Conservation (phyloP, 2,113 vertebrate species). For the Excalfactoria chinensis region DNA sequence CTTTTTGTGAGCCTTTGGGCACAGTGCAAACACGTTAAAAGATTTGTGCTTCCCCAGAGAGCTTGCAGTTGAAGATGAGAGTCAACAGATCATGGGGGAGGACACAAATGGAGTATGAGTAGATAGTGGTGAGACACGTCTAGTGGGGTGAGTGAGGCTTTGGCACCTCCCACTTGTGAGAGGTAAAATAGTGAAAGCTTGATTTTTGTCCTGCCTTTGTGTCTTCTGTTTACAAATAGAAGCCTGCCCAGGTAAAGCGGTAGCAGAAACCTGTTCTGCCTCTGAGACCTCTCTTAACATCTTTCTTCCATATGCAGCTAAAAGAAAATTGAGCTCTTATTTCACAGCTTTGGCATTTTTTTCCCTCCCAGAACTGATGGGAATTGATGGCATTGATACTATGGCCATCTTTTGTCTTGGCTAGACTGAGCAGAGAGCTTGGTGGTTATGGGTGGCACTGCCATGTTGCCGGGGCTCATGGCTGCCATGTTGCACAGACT, state of each 20-base stretch:
- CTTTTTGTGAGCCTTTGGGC: background rate
- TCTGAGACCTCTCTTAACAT: background rate
- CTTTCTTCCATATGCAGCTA: background rate
- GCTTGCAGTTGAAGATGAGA: background rate
- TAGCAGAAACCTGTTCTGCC: background rate
- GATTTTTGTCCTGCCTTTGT: too few species aligned
- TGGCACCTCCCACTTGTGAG: background rate
- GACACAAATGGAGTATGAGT: background rate
- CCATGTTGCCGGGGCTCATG: constrained; percentile 96
- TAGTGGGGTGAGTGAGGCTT: constrained; percentile 59
- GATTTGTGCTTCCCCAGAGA: constrained; percentile 57
- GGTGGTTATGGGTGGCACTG: constrained; percentile 92
- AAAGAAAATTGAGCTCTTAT: background rate
- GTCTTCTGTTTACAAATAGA: too few species aligned
- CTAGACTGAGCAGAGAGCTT: constrained; percentile 83
- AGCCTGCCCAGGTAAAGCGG: too few species aligned
- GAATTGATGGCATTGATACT: too few species aligned
- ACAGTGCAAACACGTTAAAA: background rate
- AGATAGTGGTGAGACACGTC: background rate
- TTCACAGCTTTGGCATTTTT: too few species aligned
- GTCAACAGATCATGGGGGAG: background rate
- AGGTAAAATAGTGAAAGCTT: too few species aligned
- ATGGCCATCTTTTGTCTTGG: background rate
- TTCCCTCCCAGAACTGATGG: background rate
- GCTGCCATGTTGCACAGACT: constrained; percentile 93